Base-by-base conservation (phyloP, 2,797 vertebrate species). In the Eutrigla gurnardus region DNA sequence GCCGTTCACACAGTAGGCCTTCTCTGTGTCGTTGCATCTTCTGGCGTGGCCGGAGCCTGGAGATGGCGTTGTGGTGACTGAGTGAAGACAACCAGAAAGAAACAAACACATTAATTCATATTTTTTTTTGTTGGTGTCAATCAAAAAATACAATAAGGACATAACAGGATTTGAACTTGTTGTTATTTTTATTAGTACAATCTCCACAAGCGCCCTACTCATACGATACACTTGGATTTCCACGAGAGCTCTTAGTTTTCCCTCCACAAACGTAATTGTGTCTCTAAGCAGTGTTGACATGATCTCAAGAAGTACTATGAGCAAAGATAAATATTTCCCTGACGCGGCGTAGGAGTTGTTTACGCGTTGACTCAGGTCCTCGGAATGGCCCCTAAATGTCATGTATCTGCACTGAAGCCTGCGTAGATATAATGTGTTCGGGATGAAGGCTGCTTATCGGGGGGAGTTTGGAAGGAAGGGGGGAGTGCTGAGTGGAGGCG, bases 21-120 rank as follows among this genome's bases (percentile, higher is more conserved):
- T 98, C 90, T 97, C 96, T 75, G 97, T 97, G 84, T 98, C 97
- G 43, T 99, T 99, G 96, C 98, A 99, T 94, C 91, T 96, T 93
- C 96, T 95, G 87, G 96, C 95, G 0, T 99, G 98, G 84, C 97
- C 97, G 6, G 97, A 97, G 93, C 95, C 97, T 80, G 97, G 95
- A 85, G 97, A 95, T 85, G 93, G 93, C 50, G 96, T 97, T 93
- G 97, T 97, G 90, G 96, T 96, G 93, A 97, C 96, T 97, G 90
- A 39, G 80, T 0, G 52, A 57, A 73, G 65, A 39, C 80, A 65
- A 25, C 25, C 45, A 62, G 3, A 65, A 9, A 70, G 5, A 46
- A 37, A 10, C 35, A 35, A 39, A 32, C 12, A 33, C 39, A 43
- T 46, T 14, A 49, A 49, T n/a, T 49, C 46, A 32, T 53, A 1